A percentile compares a stretch with the other conserved stretches of the same genome.
Conservation (phyloP, 2,888 invertebrate species). For the Scaptomyza tumidula region DNA sequence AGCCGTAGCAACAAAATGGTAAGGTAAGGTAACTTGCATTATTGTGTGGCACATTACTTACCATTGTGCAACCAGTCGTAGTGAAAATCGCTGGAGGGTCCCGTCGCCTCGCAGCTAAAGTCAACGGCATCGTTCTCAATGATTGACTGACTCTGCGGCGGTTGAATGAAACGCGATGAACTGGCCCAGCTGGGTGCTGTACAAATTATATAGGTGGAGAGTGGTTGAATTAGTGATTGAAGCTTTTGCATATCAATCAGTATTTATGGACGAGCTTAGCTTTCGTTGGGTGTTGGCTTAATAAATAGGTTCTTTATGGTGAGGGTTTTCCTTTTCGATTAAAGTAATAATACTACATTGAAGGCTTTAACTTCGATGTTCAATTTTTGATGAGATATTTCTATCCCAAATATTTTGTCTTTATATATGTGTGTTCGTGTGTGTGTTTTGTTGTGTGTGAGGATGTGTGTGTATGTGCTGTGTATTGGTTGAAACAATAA, state of each 20-base stretch:
- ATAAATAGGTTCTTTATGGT: not conserved
- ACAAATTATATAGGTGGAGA: conserved; percentile 18
- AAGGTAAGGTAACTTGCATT: not conserved
- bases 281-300: not conserved
- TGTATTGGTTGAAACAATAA: too few species aligned
- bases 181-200: conserved; percentile 48
- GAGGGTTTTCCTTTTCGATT: not conserved
- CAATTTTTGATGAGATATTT: too few species aligned
- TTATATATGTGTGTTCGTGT: too few species aligned
- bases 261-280: not conserved
- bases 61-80: conserved; percentile 84
- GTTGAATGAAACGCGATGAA: conserved; percentile 80
- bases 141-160: conserved; percentile 83
- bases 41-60: conserved; percentile 53
- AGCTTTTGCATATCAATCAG: not conserved
- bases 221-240: conserved; percentile 8
- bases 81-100: conserved; percentile 68
- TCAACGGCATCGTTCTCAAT: conserved; percentile 82
- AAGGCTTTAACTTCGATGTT: too few species aligned
- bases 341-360: not conserved
- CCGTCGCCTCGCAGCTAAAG: conserved; percentile 81
- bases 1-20: conserved; percentile 24
- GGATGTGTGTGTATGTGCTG: too few species aligned
- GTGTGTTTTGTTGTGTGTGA: too few species aligned
- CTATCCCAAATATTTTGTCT: too few species aligned